phyloP scores from a whole-genome alignment of 2,797 vertebrate species.

The Lepus oiostolus region DNA sequence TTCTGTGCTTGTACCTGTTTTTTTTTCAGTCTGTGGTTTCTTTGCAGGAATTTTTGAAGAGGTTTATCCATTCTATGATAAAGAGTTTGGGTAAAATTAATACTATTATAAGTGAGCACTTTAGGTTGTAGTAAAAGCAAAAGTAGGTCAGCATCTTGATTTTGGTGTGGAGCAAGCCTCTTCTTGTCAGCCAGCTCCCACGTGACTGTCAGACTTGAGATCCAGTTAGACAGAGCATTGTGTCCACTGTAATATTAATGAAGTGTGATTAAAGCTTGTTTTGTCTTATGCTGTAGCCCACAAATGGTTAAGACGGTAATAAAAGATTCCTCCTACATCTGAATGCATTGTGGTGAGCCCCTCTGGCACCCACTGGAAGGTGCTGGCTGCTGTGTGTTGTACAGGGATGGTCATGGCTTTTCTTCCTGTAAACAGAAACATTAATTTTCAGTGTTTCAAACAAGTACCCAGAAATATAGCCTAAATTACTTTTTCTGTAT shows the following conservation, averaged over 20 bases:
- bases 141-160: neutral
- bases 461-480: neutral
- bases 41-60: neutral
- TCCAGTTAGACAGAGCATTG: neutral
- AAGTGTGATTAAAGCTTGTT: neutral
- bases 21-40: neutral
- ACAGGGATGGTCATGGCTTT: rapidly evolving
- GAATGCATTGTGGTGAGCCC: rapidly evolving
- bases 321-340: neutral
- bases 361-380: rapidly evolving
- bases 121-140: neutral
- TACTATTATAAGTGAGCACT: neutral
- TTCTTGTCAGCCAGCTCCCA: rapidly evolving
- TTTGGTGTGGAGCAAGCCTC: rapidly evolving
- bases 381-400: neutral
- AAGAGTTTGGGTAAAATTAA: neutral
- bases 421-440: neutral
- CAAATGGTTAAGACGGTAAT: neutral
- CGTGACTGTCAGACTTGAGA: neutral
- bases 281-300: neutral
- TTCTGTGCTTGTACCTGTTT: neutral
- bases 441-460: constrained; percentile 26
- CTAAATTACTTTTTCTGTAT: constrained; percentile 31
- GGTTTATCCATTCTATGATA: neutral
- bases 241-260: neutral